Percentiles rank a stretch among this genome's conserved stretches.
phyloP scores from a whole-genome alignment of 2,888 invertebrate genomes.

The Crematogaster levior region DNA sequence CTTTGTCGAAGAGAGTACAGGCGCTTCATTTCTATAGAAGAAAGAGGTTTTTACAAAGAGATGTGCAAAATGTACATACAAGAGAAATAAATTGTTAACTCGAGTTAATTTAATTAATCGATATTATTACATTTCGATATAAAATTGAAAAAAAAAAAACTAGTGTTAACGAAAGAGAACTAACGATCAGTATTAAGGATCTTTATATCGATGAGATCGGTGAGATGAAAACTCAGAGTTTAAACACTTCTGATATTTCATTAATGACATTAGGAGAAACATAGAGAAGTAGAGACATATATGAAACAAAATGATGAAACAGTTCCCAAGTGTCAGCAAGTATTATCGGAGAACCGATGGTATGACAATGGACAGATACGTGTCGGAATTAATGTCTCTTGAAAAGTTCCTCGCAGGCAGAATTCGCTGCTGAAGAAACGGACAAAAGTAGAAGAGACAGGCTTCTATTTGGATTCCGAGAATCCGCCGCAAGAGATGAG shows the following conservation, averaged over 20 bases:
- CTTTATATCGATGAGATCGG: not conserved
- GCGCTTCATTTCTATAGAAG: not conserved
- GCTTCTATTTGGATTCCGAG: not conserved
- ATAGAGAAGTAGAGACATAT: not conserved
- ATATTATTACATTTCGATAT: slow-evolving; percentile 18
- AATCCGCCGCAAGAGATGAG: not conserved
- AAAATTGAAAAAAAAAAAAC: not conserved
- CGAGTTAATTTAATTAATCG: slow-evolving; percentile 22
- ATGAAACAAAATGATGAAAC: slow-evolving; percentile 10
- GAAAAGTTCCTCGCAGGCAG: slow-evolving; percentile 3
- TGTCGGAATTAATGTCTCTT: slow-evolving; percentile 25
- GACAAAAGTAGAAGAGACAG: not conserved
- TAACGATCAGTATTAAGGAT: not conserved
- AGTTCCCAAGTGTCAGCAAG: not conserved
- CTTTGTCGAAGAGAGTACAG: slow-evolving; percentile 28
- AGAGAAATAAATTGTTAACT: not conserved
- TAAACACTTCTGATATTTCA: not conserved
- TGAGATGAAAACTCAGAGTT: not conserved
- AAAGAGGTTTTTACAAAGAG: not conserved
- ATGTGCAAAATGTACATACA: slow-evolving; percentile 2
- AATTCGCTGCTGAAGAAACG: not conserved
- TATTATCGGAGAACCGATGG: not conserved
- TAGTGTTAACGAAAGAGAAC: slow-evolving; percentile 10
- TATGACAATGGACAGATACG: not conserved
- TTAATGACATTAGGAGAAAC: slow-evolving; percentile 18